Evolutionary conservation across 2,797 vertebrate genomes (phyloP).

Genomic region (Lagocephalus sceleratus): DNA sequence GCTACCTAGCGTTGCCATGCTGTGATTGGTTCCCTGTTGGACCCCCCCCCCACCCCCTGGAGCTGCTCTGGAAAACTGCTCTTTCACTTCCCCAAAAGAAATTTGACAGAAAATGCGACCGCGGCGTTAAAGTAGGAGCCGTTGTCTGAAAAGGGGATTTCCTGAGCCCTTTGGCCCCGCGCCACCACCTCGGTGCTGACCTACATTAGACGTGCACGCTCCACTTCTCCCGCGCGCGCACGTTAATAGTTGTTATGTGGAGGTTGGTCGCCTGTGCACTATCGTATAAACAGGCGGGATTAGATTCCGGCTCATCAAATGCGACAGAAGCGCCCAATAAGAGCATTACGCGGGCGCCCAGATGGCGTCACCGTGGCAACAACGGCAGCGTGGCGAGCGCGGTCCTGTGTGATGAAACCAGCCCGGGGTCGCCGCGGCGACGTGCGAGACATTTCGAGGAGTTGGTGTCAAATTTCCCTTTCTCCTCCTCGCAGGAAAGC

Average conservation of each 20-base stretch:
- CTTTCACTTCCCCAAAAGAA: conserved; percentile 41
- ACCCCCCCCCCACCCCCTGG: too few species aligned
- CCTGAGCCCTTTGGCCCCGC: conserved; percentile 20
- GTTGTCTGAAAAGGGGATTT: conserved; percentile 54
- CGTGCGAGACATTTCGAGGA: too few species aligned
- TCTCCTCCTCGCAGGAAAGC: conserved; percentile 74
- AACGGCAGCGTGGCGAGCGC: neutral
- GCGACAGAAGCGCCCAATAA: conserved; percentile 55
- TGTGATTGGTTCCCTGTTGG: too few species aligned
- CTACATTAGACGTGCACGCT: conserved; percentile 49
- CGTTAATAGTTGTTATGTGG: conserved; percentile 36
- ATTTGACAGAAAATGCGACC: conserved; percentile 9
- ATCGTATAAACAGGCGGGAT: conserved; percentile 54
- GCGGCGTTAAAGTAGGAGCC: conserved; percentile 28
- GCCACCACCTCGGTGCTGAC: conserved; percentile 52
- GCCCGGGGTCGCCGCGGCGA: too few species aligned
- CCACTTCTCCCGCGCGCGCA: conserved; percentile 40
- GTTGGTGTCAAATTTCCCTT: neutral
- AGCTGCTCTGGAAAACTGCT: conserved; percentile 1
- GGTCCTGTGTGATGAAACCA: too few species aligned
- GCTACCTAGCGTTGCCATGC: neutral
- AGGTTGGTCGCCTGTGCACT: conserved; percentile 20
- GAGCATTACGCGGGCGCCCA: conserved; percentile 48
- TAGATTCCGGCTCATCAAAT: conserved; percentile 32
- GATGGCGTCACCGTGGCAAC: conserved; percentile 39